These are phyloP conservation scores for Epizoanthus ramosus DNA, from an alignment of 92 coral and sea anemone species.

Conservation along the genomic window DNA sequence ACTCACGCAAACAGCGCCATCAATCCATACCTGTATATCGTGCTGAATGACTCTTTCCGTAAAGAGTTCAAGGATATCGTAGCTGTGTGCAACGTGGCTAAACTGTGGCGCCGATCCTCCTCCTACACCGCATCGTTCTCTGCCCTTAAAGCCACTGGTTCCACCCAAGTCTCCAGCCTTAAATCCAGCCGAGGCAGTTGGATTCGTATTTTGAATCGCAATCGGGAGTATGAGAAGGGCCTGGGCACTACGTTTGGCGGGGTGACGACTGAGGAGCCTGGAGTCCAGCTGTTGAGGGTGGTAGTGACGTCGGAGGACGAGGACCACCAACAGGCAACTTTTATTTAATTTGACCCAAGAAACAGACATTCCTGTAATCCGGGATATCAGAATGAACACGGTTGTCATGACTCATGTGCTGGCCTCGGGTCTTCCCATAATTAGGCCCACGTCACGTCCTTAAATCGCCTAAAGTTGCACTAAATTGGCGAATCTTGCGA, in stretches of 20 bases:
- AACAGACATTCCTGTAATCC: too few species aligned
- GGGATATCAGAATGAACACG: too few species aligned
- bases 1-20: conserved; percentile 53
- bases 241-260: conserved; percentile 15
- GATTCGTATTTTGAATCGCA: conserved; percentile 9
- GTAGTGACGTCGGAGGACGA: conserved; percentile 11
- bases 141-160: conserved; percentile 26
- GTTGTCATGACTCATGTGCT: too few species aligned
- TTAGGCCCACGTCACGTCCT: too few species aligned
- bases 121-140: conserved; percentile 11
- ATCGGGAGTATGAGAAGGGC: conserved; percentile 18
- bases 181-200: conserved; percentile 12
- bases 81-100: conserved; percentile 1
- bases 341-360: not conserved
- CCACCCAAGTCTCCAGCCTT: not conserved
- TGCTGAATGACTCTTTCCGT: conserved; percentile 44
- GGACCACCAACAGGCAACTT: not conserved
- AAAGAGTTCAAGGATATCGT: conserved; percentile 34
- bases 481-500: too few species aligned
- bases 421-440: too few species aligned
- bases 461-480: too few species aligned
- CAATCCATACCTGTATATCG: conserved; percentile 51
- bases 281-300: conserved; percentile 13
- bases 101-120: conserved; percentile 35
- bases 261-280: conserved; percentile 25